Base-by-base conservation (phyloP, 2,888 invertebrate species). In the Drosophila formosana region DNA sequence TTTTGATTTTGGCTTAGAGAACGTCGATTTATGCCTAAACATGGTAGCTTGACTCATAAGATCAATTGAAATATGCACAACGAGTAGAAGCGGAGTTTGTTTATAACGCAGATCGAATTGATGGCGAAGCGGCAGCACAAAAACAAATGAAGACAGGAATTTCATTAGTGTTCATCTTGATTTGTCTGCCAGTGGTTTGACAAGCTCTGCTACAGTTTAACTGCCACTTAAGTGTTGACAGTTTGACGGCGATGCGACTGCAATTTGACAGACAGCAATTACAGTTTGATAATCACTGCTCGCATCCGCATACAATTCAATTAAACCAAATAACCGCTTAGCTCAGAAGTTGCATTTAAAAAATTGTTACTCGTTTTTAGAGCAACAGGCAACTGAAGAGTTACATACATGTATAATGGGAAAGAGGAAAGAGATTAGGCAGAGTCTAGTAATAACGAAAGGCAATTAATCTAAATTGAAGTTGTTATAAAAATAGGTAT, bases 1-100 rank as follows among this genome's bases (percentile, higher is more conserved):
- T 62, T 62, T 50, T 50, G 46, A 69, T 69, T 74, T 74, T 55
- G 69, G 62, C 57, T 69, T 56, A 60, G 55, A 65, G 69, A 78
- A 78, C 66, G 77, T 61, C 53, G 64, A 56, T 70, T 72, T 61
- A 69, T 85, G 76, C 61, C 81, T 84, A 72, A 78, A 80, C 49
- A 81, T 83, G 88, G 83, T 76, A 83, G 69, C 81, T 76, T 73
- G 81, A 52, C 68, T 74, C 58, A 61, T 56, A 70, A 81, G 65
- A 63, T 53, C 65, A 43, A 63, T 57, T 58, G 50, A 73, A 55
- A 63, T 67, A 74, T 73, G 50, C 67, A 60, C 63, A 56, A 3
- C 45, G 46, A 58, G 52, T 61, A 66, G 52, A 72, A 53, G 25
- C 30, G 30, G 52, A 55, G 28, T 66, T 56, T 64, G 26, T 61